Evolutionary conservation across 2,113 vertebrate genomes (phyloP), one percentile per base, ranked within the genome.

Genomic region (Scalopus aquaticus): DNA sequence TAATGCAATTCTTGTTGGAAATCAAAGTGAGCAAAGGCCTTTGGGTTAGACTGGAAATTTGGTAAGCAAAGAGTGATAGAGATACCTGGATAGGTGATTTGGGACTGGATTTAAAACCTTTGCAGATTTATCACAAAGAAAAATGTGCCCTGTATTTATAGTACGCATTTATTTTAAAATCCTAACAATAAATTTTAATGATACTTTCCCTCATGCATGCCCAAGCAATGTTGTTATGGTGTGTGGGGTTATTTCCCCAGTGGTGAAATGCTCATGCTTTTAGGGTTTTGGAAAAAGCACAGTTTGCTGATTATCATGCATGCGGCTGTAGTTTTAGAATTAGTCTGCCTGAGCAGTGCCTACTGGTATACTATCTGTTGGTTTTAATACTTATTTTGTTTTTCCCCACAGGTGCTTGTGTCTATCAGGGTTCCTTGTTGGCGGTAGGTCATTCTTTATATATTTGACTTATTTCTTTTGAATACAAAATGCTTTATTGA

Each of bases 391-490:
- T 70, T 94, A 62, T 77, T 73, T 93, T 97, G 35, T 97, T 94
- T 95, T 93, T 8, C 91, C 82, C 89, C 70, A 11, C 97, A 99
- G 99, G 99, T 99, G 98, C 98, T 86, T 99, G 99, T 97, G 60
- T 98, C 98, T 98, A 98, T 96, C 98, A 98, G 22, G 99, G 99
- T 90, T 97, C 97, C 26, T 95, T 98, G 62, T 95, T 99, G 93
- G 98, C 98, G 99, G 99, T 99, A 99, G 95, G 99, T 99, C 80
- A 91, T 88, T 88, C 77, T 95, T 93, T 39, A 95, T 90, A 56
- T 95, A 78, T 88, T 95, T 82, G 28, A 9, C 60, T 84, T 93
- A 35, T 80, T 94, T 96, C 32, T 95, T 95, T 91, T 82, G 16
- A 78, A 39, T 96, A 81, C 73, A 54, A 77, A 93, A 90, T 95